A percentile compares a stretch with the other conserved stretches of the same genome.
These are phyloP conservation scores for Eucera pruinosa DNA, from an alignment of 2,888 invertebrate species.

Conservation along the genomic window DNA sequence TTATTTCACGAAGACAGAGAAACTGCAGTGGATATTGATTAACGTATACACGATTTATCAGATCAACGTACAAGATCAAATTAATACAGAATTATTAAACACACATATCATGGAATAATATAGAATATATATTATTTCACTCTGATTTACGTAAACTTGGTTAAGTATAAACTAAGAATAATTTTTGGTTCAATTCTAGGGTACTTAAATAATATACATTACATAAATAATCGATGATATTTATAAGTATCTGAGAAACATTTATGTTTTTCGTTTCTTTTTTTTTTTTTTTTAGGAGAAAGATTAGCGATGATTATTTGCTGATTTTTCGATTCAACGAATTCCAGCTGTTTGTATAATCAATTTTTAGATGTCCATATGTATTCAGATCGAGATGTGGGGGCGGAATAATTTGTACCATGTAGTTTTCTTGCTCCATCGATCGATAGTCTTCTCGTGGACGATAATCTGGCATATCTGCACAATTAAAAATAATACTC, in stretches of 20 bases:
- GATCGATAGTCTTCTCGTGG: conserved; percentile 12
- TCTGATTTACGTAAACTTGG: neutral
- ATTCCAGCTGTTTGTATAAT: conserved; percentile 93
- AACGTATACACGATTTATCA: conserved; percentile 7
- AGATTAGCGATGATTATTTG: conserved; percentile 76
- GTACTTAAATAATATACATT: conserved; percentile 19
- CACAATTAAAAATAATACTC: conserved; percentile 2
- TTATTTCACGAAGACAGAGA: conserved; percentile 52
- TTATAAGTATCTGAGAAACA: neutral
- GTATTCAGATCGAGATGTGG: conserved; percentile 90
- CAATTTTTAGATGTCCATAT: conserved; percentile 92
- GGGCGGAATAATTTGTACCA: conserved; percentile 82
- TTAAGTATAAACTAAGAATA: conserved; percentile 22
- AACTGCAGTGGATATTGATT: conserved; percentile 32
- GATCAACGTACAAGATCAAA: neutral
- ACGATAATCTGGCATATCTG: conserved; percentile 23
- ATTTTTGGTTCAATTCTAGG: conserved; percentile 43
- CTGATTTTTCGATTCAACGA: conserved; percentile 91
- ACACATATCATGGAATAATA: neutral
- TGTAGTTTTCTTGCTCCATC: conserved; percentile 57
- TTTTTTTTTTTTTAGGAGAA: neutral
- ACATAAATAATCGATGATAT: neutral
- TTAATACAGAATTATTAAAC: neutral
- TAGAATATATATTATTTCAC: conserved; percentile 15
- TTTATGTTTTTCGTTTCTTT: no score